A percentile compares a stretch with the other conserved stretches of the same genome.
phyloP scores from a whole-genome alignment of 2,113 vertebrate genomes.

The Mesitornis unicolor region DNA sequence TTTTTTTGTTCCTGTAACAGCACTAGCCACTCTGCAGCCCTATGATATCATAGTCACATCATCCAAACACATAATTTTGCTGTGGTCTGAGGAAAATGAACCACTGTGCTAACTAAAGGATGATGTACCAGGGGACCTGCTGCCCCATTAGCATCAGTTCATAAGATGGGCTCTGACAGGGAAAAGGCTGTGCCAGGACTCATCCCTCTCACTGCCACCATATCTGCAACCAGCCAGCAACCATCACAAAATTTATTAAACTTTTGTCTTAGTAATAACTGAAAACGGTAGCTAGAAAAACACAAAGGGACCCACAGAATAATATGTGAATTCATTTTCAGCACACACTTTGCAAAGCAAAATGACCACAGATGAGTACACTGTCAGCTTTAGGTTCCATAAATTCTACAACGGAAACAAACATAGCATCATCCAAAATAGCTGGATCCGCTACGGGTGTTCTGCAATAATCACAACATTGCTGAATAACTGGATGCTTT shows the following conservation, averaged over 20 bases:
- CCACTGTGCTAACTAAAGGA: neutral
- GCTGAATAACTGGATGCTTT: neutral
- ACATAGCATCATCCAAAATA: fast-evolving
- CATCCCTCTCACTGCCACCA: neutral
- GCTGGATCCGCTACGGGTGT: fast-evolving
- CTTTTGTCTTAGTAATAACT: neutral
- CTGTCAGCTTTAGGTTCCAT: neutral
- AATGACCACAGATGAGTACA: neutral
- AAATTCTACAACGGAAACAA: neutral
- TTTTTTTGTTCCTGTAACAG: neutral
- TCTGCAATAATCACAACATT: neutral
- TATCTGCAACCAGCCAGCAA: neutral
- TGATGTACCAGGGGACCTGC: neutral
- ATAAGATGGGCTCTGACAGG: neutral
- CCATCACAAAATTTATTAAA: neutral
- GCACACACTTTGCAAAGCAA: neutral
- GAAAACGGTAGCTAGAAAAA: neutral
- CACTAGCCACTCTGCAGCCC: neutral
- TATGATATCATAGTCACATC: constrained; percentile 12
- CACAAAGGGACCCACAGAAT: neutral
- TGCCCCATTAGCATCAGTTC: neutral
- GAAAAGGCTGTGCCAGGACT: neutral
- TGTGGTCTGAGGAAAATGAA: neutral
- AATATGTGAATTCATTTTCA: neutral
- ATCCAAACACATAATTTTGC: neutral